A percentile compares a stretch with the other conserved stretches of the same genome.
phyloP scores from a whole-genome alignment of 1,140 invertebrate species.

The Penaeus indicus region DNA sequence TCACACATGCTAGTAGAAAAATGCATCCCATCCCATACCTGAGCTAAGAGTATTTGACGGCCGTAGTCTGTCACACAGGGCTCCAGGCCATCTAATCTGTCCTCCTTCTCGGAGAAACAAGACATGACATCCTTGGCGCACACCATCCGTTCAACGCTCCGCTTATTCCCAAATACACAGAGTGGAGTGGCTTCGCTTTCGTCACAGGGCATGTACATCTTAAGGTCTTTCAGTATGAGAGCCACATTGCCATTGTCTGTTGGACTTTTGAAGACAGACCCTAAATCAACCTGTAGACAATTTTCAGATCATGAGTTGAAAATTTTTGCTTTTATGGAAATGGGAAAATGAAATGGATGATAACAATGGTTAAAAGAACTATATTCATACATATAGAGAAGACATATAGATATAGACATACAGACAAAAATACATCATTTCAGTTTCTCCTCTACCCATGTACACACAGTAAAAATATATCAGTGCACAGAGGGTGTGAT shows the following conservation, averaged over 20 bases:
- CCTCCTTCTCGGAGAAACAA: conserved; percentile 52
- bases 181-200: conserved; percentile 34
- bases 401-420: too few species aligned
- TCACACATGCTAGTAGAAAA: neutral
- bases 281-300: conserved; percentile 41
- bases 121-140: conserved; percentile 58
- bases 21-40: conserved; percentile 23
- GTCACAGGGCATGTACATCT: conserved; percentile 40
- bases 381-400: too few species aligned
- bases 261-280: conserved; percentile 35
- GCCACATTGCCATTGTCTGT: conserved; percentile 47
- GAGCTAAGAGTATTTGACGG: conserved; percentile 43
- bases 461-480: too few species aligned
- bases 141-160: conserved; percentile 37
- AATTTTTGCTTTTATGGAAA: too few species aligned
- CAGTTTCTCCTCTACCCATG: too few species aligned
- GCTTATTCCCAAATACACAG: conserved; percentile 36
- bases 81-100: conserved; percentile 48
- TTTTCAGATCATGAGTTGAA: neutral
- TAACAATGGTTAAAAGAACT: too few species aligned
- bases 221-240: conserved; percentile 38
- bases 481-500: too few species aligned
- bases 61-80: conserved; percentile 45
- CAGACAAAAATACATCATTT: too few species aligned
- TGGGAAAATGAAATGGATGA: too few species aligned